A percentile compares a stretch with the other conserved stretches of the same genome.
phyloP scores from a whole-genome alignment of 2,888 invertebrate species.

The Hyposoter didymator region DNA sequence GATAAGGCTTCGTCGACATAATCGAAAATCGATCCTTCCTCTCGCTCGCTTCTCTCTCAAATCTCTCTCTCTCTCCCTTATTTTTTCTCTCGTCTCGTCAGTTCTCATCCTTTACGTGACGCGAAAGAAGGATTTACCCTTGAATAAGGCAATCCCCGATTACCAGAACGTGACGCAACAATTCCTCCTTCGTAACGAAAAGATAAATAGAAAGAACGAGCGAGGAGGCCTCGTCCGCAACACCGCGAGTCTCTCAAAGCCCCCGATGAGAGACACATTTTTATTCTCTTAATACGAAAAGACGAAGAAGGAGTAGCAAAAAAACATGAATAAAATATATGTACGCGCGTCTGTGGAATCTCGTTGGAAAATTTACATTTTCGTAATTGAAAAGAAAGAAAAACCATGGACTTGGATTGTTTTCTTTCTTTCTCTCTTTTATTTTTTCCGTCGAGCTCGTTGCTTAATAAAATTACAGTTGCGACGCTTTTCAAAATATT shows the following conservation, averaged over 20 bases:
- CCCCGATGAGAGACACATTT: constrained; percentile 21
- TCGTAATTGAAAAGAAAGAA: constrained; percentile 22
- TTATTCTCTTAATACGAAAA: constrained; percentile 11
- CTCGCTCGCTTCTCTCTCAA: constrained; percentile 30
- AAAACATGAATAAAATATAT: constrained; percentile 11
- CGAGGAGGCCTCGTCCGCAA: background rate
- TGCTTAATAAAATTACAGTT: background rate
- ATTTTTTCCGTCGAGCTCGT: background rate
- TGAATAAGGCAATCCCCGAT: constrained; percentile 72
- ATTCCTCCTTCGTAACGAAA: constrained; percentile 62
- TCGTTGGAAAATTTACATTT: constrained; percentile 28
- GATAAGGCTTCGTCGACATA: constrained; percentile 73
- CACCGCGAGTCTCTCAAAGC: constrained; percentile 15
- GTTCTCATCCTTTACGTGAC: constrained; percentile 68
- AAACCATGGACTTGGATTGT: background rate
- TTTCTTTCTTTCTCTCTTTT: background rate
- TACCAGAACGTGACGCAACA: constrained; percentile 69
- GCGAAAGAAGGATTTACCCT: constrained; percentile 72
- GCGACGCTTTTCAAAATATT: background rate
- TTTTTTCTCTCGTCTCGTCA: constrained; percentile 43
- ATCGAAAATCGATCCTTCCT: constrained; percentile 76
- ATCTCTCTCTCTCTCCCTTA: constrained; percentile 44
- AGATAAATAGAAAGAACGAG: constrained; percentile 46
- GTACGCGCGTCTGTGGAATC: background rate
- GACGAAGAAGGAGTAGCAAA: background rate